Conservation (phyloP, 2,888 invertebrate species). For the Nomada fabriciana region DNA sequence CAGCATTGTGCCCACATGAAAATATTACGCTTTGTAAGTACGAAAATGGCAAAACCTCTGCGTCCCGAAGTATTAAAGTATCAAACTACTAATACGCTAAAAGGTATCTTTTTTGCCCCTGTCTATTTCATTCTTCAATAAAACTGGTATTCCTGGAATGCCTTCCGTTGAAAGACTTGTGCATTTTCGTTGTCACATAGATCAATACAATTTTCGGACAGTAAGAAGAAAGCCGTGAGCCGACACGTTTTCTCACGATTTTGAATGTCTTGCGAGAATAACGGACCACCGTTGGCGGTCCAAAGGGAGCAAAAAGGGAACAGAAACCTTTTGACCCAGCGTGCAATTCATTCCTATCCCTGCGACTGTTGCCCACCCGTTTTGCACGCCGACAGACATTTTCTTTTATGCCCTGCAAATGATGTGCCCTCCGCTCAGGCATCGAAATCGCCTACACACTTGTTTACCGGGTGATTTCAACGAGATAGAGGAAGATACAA, state of each 20-base stretch:
- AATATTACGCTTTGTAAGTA: not conserved
- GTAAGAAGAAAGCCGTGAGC: slow-evolving; percentile 9
- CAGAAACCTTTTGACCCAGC: slow-evolving; percentile 41
- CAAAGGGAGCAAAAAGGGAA: slow-evolving; percentile 28
- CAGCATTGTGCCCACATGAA: no score
- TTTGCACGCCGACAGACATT: slow-evolving; percentile 10
- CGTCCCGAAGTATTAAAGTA: not conserved
- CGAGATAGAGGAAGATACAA: slow-evolving; percentile 48
- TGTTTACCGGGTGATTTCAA: slow-evolving; percentile 73
- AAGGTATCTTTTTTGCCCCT: not conserved
- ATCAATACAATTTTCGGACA: slow-evolving; percentile 5
- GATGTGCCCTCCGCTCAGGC: slow-evolving; percentile 71
- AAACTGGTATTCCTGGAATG: not conserved
- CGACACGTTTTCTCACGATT: slow-evolving; percentile 63
- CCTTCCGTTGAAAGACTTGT: slow-evolving; percentile 35
- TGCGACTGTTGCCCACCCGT: slow-evolving; percentile 8
- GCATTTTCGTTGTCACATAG: slow-evolving; percentile 28
- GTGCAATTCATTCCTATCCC: slow-evolving; percentile 23
- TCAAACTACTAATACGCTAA: not conserved
- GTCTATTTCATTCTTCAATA: not conserved
- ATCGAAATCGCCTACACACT: slow-evolving; percentile 79
- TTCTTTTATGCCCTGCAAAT: slow-evolving; percentile 53
- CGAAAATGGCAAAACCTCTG: no score
- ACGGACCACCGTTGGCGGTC: slow-evolving; percentile 40
- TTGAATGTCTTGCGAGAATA: slow-evolving; percentile 56